Evolutionary conservation across 1,140 invertebrate species (phyloP), one percentile per base, ranked within the genome.

Genomic region (Drosophila sucinea): DNA sequence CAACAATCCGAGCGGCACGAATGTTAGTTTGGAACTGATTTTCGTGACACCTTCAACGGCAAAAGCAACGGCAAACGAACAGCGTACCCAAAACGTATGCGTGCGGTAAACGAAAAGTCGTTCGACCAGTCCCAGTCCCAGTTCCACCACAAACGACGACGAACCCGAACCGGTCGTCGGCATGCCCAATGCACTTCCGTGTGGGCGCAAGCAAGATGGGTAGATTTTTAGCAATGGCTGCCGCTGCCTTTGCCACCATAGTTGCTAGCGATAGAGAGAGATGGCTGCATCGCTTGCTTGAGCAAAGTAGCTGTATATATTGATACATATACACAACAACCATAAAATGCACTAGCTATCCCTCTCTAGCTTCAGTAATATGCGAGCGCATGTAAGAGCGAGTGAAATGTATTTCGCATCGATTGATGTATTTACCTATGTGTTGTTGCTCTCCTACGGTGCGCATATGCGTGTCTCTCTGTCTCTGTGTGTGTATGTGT

Each of bases 21-120:
- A 84, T 77, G 81, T 79, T 83, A 83, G 80, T 84, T 82, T 79
- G 80, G 70, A 83, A 84, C 81, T 84, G 77, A 83, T 79, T 79
- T 84, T 78, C 81, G 79, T 79, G 76, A 79, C 81, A 83, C 81
- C 81, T 82, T 78, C 67, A 72, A 63, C 75, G 79, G 67, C 44
- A 47, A 47, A 47, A 47, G 72, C 71, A 75, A 60, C 70, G 66
- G 73, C 70, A 69, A 73, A 68, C 44, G 69, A 38, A 38, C 35
- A 64, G 27, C 54, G 57, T 65, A 61, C 30, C 60, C 32, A 17
- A 35, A 27, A 58, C 35, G 38, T 41, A 11, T 38, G 11, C 30
- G 44, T 51, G 61, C 62, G 69, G 40, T 76, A 77, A 67, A 55
- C 55, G 75, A 85, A 73, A 84, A 84, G 81, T 85, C 70, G 81